Percentiles rank a stretch among this genome's conserved stretches.
Evolutionary conservation across 1,140 invertebrate genomes (phyloP).

Genomic region (Pentalonia nigronervosa): DNA sequence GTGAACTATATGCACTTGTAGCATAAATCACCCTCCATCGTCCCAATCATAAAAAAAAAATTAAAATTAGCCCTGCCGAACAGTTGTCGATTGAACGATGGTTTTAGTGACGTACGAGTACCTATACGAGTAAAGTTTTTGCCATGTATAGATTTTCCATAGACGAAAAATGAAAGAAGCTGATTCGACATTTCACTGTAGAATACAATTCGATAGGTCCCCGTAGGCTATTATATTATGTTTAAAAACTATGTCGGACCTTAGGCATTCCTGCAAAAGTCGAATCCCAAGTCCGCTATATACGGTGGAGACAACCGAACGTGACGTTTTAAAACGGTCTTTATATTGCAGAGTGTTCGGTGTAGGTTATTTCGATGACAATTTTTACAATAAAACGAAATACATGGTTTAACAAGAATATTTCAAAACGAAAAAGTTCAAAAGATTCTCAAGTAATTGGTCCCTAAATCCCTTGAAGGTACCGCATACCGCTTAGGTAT

Average conservation of each 20-base stretch:
- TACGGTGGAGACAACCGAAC: neutral
- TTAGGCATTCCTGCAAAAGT: neutral
- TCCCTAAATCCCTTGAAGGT: too few species aligned
- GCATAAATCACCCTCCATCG: too few species aligned
- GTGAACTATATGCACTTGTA: too few species aligned
- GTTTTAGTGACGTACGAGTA: too few species aligned
- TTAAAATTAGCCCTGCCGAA: too few species aligned
- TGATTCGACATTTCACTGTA: neutral
- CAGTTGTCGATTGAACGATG: too few species aligned
- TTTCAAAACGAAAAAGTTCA: too few species aligned
- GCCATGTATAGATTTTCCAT: neutral
- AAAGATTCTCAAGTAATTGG: too few species aligned
- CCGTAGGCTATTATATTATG: neutral
- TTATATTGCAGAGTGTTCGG: neutral
- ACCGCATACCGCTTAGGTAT: too few species aligned
- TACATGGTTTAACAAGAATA: neutral
- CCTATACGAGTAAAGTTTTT: too few species aligned
- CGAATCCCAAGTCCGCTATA: neutral
- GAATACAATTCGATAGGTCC: constrained; percentile 12
- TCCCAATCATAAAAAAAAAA: too few species aligned
- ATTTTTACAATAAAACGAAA: neutral
- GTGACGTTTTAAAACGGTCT: neutral
- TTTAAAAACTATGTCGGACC: neutral
- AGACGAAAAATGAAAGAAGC: neutral
- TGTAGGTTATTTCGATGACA: neutral